Evolutionary conservation across 2,888 invertebrate genomes (phyloP), one percentile per base, ranked within the genome.

Genomic region (Hypselothyrea guttata): DNA sequence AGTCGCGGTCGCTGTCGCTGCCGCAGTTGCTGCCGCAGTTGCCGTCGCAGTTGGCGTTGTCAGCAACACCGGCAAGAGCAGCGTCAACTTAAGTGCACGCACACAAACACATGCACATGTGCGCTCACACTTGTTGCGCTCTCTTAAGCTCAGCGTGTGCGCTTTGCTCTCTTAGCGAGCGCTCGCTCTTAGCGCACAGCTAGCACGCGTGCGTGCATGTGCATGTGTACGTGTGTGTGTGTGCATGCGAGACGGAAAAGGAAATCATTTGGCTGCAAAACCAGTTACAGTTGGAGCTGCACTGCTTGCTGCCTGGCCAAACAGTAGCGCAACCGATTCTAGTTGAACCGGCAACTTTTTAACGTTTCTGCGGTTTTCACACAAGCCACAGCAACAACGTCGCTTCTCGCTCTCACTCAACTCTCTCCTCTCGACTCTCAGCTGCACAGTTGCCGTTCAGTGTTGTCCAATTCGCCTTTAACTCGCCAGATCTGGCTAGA

Each of bases 251-350:
- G 52, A 60, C 85, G 83, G 85, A 78, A 78, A 78, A 83, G 85
- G 83, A 85, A 85, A 78, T 82, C 64, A 16, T 55, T 61, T 64
- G 31, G 41, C 42, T 60, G 73, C 37, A 37, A 54, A 72, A 60
- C 73, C 69, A 70, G 69, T 70, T 61, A 54, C 62, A 57, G 71
- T 84, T 78, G 65, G 45, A 61, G 1, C 42, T 31, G 1, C 28
- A 59, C 37, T n/a, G n/a, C n/a, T n/a, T 70, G 48, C 0, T 27
- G 37, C 7, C 15, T 9, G 37, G 15, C 15, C 73, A 71, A 62
- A 74, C 83, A 67, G 82, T 84, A 82, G 77, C 85, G 5, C 22
- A 22, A 22, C 5, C 12, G 48, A 58, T 71, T 66, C 85, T 58
- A 65, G 79, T 79, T 65, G 46, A 56, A 35, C 52, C 33, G 22